phyloP scores from a whole-genome alignment of 2,113 vertebrate genomes.

The Malaclemys terrapin region DNA sequence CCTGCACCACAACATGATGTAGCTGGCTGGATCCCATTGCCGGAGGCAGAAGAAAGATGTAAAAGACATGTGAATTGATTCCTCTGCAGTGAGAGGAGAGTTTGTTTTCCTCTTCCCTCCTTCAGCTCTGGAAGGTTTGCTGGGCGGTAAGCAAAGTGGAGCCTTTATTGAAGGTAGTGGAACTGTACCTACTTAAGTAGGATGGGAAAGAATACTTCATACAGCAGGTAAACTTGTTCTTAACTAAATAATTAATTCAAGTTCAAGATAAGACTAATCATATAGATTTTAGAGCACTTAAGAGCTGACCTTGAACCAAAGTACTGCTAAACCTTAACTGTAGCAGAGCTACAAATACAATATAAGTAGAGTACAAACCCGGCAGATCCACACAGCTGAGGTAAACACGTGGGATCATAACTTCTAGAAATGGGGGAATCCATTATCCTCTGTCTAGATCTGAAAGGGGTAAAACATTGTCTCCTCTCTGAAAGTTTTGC shows the following conservation, averaged over 20 bases:
- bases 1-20: background rate
- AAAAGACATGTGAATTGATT: background rate
- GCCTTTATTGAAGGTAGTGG: background rate
- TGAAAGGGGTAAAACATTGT: background rate
- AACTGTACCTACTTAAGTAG: background rate
- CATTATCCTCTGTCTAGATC: background rate
- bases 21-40: background rate
- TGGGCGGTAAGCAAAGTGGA: background rate
- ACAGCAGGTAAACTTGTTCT: background rate
- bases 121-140: background rate
- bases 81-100: background rate
- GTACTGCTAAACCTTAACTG: background rate
- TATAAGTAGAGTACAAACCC: background rate
- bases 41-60: background rate
- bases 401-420: background rate
- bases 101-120: background rate
- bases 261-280: background rate
- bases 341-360: background rate
- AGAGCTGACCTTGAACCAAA: background rate
- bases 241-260: background rate
- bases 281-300: background rate
- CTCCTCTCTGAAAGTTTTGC: background rate
- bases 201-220: background rate
- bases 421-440: background rate
- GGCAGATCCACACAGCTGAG: background rate